Evolutionary conservation across 30 jellyfish, hydroid and myxozoan species (phyloP), one percentile per base, ranked within the genome.

Genomic region (Hydractinia symbiolongicarpus): DNA sequence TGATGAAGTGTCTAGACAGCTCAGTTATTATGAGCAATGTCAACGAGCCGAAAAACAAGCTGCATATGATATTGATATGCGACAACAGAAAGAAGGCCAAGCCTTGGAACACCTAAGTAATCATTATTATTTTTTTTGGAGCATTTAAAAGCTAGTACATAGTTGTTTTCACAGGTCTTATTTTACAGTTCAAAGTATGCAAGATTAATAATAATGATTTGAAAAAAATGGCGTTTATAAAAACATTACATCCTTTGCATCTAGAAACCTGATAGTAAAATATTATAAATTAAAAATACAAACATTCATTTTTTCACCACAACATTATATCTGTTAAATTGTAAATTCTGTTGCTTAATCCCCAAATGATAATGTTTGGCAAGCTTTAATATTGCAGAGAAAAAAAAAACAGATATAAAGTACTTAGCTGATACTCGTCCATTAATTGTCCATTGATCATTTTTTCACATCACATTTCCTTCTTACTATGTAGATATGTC

Each of bases 41-140:
- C n/a, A 14, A 71, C 80, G 51, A 19, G 54, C 10, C 9, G 80
- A 20, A 8, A 71, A 50, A 71, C 80, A 71, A 71, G 80, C 68
- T 71, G 68, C 60, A n/a, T 9, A 19, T 15, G 54, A 71, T 71
- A 8, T 71, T 71, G 80, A 71, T 71, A 40, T 71, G 55, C 44
- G 44, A 58, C 40, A 20, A 19, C 17, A n/a, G 80, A 71, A 71
- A 53, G 55, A 30, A 19, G 3, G 15, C 53, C 40, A 20, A 7
- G 55, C 80, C n/a, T 20, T 20, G 40, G 13, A 71, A 15, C 80
- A 71, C 51, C n/a, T 71, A 20, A 15, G 80, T 71, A 8, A n/a
- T n/a, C n/a, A n/a, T 1, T 13, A 58, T 11, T 30, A 0, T 30
- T 30, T 0, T 58, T 58, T 17, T 58, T 11, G 15, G 15, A 3